Evolutionary conservation across 2,797 vertebrate species (phyloP).

Genomic region (Orientallactaga sibirica): DNA sequence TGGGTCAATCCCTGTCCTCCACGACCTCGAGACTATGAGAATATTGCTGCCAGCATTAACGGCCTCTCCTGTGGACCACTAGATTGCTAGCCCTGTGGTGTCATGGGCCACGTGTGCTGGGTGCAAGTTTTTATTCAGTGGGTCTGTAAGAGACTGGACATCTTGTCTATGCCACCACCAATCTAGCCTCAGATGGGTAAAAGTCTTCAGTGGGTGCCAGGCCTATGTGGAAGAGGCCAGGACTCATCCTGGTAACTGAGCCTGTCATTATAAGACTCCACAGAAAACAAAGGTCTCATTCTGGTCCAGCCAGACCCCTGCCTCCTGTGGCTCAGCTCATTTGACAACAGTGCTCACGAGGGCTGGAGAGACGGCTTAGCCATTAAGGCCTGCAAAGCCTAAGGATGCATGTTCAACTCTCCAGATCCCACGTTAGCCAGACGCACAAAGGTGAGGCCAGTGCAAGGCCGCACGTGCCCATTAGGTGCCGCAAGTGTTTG

Average conservation of each 20-base stretch:
- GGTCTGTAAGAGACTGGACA: not conserved
- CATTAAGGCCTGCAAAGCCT: too few relatives aligned
- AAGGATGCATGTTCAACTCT: too few relatives aligned
- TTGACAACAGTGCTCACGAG: not conserved
- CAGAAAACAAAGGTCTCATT: not conserved
- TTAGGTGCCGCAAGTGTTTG: too few relatives aligned
- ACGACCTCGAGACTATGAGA: not conserved
- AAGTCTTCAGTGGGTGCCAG: not conserved
- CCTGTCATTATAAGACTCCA: not conserved
- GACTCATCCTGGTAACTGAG: not conserved
- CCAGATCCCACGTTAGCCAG: too few relatives aligned
- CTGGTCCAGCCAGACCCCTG: not conserved
- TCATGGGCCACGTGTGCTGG: not conserved
- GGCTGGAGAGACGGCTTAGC: too few relatives aligned
- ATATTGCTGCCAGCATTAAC: too few relatives aligned
- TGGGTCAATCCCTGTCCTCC: not conserved
- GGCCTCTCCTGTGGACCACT: not conserved
- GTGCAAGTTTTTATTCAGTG: too few relatives aligned
- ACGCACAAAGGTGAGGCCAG: too few relatives aligned
- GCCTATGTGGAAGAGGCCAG: not conserved
- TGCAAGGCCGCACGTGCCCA: too few relatives aligned
- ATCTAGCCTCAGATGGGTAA: not conserved
- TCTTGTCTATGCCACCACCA: not conserved
- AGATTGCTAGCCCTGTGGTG: not conserved
- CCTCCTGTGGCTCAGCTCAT: not conserved